Evolutionary conservation across 2,888 invertebrate species (phyloP).

Genomic region (Amiota communis): DNA sequence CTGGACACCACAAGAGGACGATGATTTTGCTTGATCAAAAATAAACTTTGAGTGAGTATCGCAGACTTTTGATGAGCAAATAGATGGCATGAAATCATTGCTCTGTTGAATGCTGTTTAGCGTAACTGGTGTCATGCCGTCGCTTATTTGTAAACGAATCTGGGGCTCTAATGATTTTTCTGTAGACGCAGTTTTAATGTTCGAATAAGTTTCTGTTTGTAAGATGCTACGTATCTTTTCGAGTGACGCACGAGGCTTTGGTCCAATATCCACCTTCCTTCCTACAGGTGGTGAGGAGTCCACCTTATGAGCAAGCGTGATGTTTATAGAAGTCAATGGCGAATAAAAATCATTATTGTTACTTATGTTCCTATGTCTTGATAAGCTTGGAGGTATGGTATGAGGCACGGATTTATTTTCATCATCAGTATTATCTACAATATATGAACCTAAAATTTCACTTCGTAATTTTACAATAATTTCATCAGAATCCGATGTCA

Average conservation of each 20-base stretch:
- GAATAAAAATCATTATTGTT: slow-evolving; percentile 54
- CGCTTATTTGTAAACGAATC: slow-evolving; percentile 37
- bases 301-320: slow-evolving; percentile 37
- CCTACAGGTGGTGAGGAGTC: background rate
- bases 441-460: slow-evolving; percentile 7
- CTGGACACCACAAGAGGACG: slow-evolving; percentile 35
- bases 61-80: slow-evolving; percentile 66
- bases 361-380: slow-evolving; percentile 34
- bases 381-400: slow-evolving; percentile 38
- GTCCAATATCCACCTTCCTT: background rate
- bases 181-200: background rate
- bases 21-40: background rate
- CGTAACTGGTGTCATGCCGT: slow-evolving; percentile 42
- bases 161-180: background rate
- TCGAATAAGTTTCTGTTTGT: no score
- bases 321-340: slow-evolving; percentile 52
- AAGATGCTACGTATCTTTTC: background rate
- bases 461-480: slow-evolving; percentile 46
- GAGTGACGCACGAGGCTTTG: slow-evolving; percentile 11
- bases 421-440: slow-evolving; percentile 29
- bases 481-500: slow-evolving; percentile 44
- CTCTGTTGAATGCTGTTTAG: slow-evolving; percentile 31
- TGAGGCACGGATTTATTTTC: slow-evolving; percentile 32
- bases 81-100: slow-evolving; percentile 59
- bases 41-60: slow-evolving; percentile 47